Evolutionary conservation across 2,113 vertebrate species (phyloP), one percentile per base, ranked within the genome.

Genomic region (Sylvietta virens): DNA sequence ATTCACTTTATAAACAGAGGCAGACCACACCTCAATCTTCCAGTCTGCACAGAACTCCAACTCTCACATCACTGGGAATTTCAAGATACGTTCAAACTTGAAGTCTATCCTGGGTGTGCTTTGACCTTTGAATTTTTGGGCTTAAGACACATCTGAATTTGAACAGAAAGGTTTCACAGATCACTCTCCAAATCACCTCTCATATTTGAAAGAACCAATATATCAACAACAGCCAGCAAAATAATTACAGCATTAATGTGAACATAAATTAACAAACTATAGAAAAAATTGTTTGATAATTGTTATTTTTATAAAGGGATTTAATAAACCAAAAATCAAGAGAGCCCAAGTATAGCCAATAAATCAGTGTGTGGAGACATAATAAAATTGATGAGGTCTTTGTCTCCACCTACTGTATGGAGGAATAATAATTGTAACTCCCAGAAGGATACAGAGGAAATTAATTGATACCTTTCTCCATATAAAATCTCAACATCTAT

Each of bases 381-480:
- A 33, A 45, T 44, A 72, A 83, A 83, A 90, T 97, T 96, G 40
- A 61, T 73, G 61, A 95, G 87, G 96, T 97, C 95, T 97, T 96
- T 97, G 97, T 97, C 96, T 97, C 96, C 96, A 95, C 83, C 97
- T 97, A 89, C 94, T 96, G 96, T 54, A 64, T 69, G 90, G 66
- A 96, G 77, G 33, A 97, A 90, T 92, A 95, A 65, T 69, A 73
- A 48, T 65, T 37, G 1, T 56, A 91, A 60, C 47, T 86, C 45
- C 69, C 53, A 71, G 40, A 66, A 42, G 57, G 57, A 56, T 24
- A 31, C 20, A 65, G 35, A 62, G 24, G 21, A 76, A 84, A 51
- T 53, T 28, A 77, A 11, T 28, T 28, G 56, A 69, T n/a, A 64
- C 6, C 13, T 21, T 80, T 61, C 45, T 76, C 0, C 0, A 57